These are phyloP conservation scores for Volucella zonaria DNA, from an alignment of 2,888 invertebrate genomes.

Conservation along the genomic window DNA sequence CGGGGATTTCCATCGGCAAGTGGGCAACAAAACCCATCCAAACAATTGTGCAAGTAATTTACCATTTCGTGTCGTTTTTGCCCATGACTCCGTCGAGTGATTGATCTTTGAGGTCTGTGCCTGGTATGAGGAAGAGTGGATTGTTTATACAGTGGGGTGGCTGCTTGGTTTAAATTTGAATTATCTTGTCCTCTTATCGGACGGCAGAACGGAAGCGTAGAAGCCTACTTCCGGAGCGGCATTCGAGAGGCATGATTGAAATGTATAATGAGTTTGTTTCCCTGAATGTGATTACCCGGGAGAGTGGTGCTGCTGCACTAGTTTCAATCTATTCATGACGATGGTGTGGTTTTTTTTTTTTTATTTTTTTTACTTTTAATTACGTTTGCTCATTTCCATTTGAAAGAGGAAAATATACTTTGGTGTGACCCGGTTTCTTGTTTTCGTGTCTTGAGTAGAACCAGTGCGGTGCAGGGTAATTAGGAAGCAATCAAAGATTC, in stretches of 20 bases:
- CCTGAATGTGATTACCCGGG: conserved; percentile 9
- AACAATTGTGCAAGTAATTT: conserved; percentile 67
- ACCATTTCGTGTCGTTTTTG: conserved; percentile 45
- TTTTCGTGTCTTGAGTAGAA: not conserved
- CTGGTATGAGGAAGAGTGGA: conserved; percentile 14
- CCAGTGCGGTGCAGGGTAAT: conserved; percentile 1
- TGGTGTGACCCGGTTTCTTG: conserved; percentile 10
- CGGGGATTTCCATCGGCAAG: conserved; percentile 28
- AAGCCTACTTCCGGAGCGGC: conserved; percentile 49
- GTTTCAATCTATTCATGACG: not conserved
- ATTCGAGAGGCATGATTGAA: conserved; percentile 49
- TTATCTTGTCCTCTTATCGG: conserved; percentile 19
- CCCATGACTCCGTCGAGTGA: conserved; percentile 42
- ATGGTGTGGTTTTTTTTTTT: not conserved
- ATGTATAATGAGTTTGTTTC: conserved; percentile 58
- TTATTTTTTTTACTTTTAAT: not conserved
- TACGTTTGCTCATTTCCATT: not conserved
- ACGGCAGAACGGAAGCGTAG: conserved; percentile 53
- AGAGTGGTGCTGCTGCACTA: not conserved
- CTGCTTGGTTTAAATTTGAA: conserved; percentile 24
- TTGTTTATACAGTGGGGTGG: conserved; percentile 7
- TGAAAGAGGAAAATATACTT: not conserved
- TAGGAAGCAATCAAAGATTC: conserved; percentile 29
- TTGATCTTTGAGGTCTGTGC: conserved; percentile 11
- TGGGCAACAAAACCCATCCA: conserved; percentile 30